Conservation (phyloP, 2,113 vertebrate genomes). For the Pterocles gutturalis region DNA sequence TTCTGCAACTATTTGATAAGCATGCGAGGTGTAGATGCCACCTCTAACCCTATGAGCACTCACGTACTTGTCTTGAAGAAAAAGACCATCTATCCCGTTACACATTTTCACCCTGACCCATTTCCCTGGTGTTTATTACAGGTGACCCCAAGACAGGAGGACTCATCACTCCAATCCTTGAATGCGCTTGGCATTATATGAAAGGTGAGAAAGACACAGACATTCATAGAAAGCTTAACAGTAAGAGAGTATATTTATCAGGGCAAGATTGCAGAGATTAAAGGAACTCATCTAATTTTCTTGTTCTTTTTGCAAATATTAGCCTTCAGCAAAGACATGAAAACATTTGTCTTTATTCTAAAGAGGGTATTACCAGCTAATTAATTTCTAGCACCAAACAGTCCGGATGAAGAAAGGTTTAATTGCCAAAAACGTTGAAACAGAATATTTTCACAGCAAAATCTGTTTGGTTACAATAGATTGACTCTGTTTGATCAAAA, state of each 20-base stretch:
- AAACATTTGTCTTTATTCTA: slow-evolving; percentile 31
- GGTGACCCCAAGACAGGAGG: not conserved
- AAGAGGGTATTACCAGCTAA: slow-evolving; percentile 20
- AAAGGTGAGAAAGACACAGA: not conserved
- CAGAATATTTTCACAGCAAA: not conserved
- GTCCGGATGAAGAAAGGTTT: not conserved
- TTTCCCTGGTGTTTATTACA: not conserved
- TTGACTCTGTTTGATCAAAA: not conserved
- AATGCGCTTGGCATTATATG: not conserved
- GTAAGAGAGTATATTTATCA: not conserved
- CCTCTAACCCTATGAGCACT: not conserved
- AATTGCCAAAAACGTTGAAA: slow-evolving; percentile 30
- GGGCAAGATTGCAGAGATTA: not conserved
- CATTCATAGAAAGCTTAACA: not conserved
- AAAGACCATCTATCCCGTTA: not conserved
- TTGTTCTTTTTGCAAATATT: slow-evolving; percentile 27
- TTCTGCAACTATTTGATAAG: not conserved
- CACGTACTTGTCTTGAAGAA: not conserved
- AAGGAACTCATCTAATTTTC: not conserved
- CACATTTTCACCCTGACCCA: not conserved
- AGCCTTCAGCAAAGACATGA: slow-evolving; percentile 42
- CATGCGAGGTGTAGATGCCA: not conserved
- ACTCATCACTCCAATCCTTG: not conserved
- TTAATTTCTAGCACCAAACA: slow-evolving; percentile 35
- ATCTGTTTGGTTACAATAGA: not conserved